Percentiles rank a stretch among this genome's conserved stretches.
phyloP scores from a whole-genome alignment of 2,888 invertebrate species.

The Sthenelais limicola region DNA sequence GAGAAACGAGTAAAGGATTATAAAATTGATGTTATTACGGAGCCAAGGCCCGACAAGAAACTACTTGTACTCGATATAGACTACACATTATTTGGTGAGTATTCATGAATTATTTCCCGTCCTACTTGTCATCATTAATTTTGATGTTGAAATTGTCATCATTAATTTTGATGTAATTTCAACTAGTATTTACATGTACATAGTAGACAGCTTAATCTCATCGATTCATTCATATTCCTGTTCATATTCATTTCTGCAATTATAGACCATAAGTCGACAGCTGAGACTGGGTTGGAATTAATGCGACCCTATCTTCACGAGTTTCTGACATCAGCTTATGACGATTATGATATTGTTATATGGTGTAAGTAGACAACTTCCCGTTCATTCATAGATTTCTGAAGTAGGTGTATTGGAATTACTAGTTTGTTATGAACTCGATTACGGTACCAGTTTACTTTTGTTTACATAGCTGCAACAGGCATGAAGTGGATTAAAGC shows the following conservation, averaged over 20 bases:
- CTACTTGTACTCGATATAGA: conserved; percentile 95
- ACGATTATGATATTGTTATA: conserved; percentile 94
- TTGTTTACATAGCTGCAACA: conserved; percentile 88
- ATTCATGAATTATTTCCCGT: neutral
- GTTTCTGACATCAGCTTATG: conserved; percentile 80
- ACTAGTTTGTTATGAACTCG: neutral
- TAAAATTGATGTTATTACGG: conserved; percentile 85
- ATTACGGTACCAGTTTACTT: neutral
- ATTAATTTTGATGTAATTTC: too few relatives aligned
- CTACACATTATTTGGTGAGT: conserved; percentile 88
- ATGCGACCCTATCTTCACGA: conserved; percentile 97
- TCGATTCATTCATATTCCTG: too few relatives aligned
- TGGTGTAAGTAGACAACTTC: conserved; percentile 79
- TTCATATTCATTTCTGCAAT: conserved; percentile 33
- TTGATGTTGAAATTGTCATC: too few relatives aligned
- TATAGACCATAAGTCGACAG: conserved; percentile 88
- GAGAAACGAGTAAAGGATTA: conserved; percentile 88
- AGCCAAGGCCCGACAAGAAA: conserved; percentile 88
- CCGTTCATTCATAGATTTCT: too few relatives aligned
- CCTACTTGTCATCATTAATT: too few relatives aligned
- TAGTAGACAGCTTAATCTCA: too few relatives aligned
- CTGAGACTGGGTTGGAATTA: conserved; percentile 88
- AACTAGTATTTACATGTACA: too few relatives aligned
- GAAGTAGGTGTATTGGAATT: too few relatives aligned
- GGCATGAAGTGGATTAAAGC: conserved; percentile 99